Conservation (phyloP, 2,113 vertebrate species). For the Rhinogobius similis region DNA sequence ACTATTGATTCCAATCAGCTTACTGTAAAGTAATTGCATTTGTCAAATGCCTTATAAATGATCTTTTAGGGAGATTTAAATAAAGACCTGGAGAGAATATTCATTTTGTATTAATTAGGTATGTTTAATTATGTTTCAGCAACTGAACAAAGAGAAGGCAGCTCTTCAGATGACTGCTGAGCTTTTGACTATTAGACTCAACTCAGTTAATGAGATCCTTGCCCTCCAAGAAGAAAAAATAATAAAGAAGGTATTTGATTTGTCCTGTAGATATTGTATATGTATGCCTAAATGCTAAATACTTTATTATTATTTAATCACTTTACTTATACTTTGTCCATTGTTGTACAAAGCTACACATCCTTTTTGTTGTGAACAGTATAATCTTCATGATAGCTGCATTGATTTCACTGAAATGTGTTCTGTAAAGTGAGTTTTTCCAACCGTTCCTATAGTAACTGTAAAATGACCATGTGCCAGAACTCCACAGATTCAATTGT, state of each 20-base stretch:
- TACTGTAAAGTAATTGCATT: constrained; percentile 40
- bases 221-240: constrained; percentile 76
- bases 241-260: constrained; percentile 64
- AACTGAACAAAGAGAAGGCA: constrained; percentile 74
- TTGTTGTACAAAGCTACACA: not conserved
- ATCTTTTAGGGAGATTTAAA: constrained; percentile 9
- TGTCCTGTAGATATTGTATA: not conserved
- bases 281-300: not conserved
- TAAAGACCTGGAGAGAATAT: not conserved
- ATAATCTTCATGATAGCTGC: not conserved
- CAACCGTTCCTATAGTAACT: not conserved
- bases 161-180: constrained; percentile 71
- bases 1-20: constrained; percentile 48
- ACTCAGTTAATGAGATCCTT: constrained; percentile 77
- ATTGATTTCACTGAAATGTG: not conserved
- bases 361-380: not conserved
- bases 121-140: constrained; percentile 49
- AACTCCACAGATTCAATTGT: constrained; percentile 48
- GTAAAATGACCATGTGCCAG: constrained; percentile 8
- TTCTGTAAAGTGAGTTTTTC: not conserved
- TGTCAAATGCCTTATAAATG: constrained; percentile 11
- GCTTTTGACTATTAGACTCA: constrained; percentile 75
- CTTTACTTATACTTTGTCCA: not conserved
- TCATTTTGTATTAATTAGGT: constrained; percentile 16
- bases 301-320: not conserved